A percentile compares a stretch with the other conserved stretches of the same genome.
Conservation (phyloP, 2,797 vertebrate genomes). For the Mormyrops attenuatus region DNA sequence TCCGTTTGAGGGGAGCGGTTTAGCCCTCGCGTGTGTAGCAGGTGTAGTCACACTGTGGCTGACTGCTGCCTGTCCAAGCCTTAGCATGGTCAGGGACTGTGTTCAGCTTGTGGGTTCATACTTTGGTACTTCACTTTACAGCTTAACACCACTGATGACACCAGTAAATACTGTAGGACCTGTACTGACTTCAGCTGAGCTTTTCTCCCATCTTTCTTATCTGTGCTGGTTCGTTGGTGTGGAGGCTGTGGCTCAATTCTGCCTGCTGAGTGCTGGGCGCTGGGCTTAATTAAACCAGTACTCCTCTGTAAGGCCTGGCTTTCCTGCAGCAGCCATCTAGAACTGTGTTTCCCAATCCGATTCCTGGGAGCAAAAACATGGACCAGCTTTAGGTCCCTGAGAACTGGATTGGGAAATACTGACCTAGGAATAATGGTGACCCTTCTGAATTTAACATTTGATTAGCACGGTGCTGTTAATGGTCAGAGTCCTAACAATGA, state of each 20-base stretch:
- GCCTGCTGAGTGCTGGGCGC: not conserved
- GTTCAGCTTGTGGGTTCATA: not conserved
- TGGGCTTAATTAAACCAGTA: not conserved
- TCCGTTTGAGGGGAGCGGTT: not conserved
- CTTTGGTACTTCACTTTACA: not conserved
- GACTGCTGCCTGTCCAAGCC: not conserved
- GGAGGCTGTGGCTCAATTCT: not conserved
- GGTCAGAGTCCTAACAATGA: not conserved
- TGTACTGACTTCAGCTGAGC: not conserved
- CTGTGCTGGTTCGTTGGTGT: not conserved
- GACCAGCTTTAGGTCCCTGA: not conserved
- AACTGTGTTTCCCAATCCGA: no score
- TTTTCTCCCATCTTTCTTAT: not conserved
- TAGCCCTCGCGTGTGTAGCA: not conserved
- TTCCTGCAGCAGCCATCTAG: not conserved
- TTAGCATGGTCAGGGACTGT: not conserved
- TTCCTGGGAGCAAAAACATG: not conserved
- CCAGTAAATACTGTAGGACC: not conserved
- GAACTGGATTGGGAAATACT: not conserved
- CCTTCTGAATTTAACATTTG: not conserved
- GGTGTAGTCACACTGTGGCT: not conserved
- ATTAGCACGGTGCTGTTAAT: not conserved
- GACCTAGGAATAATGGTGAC: not conserved
- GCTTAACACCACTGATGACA: not conserved
- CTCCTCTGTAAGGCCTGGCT: not conserved